Evolutionary conservation across 2,113 vertebrate genomes (phyloP).

Genomic region (Alosa alosa): DNA sequence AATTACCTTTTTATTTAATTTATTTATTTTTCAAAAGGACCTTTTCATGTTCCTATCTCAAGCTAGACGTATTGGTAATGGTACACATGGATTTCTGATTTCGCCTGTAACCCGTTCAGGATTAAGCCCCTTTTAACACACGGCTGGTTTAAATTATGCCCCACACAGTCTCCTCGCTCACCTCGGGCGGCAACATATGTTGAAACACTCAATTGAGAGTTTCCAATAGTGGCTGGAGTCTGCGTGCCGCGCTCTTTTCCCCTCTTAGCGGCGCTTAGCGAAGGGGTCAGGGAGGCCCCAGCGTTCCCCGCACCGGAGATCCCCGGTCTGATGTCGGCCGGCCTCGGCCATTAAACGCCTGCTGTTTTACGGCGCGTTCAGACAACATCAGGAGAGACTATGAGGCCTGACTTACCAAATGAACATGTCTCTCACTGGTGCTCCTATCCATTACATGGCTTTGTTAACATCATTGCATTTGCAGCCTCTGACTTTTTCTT

Average conservation of each 20-base stretch:
- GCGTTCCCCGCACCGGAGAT: conserved; percentile 57
- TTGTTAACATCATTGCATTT: not conserved
- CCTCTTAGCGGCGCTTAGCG: conserved; percentile 57
- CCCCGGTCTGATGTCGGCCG: too few relatives aligned
- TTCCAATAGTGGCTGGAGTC: conserved; percentile 54
- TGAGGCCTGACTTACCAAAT: not conserved
- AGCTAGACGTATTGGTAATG: conserved; percentile 53
- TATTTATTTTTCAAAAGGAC: not conserved
- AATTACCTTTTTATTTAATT: not conserved
- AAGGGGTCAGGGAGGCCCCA: conserved; percentile 52
- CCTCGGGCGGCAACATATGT: conserved; percentile 63
- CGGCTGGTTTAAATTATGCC: conserved; percentile 69
- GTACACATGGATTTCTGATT: conserved; percentile 63
- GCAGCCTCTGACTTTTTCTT: not conserved
- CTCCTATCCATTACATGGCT: not conserved
- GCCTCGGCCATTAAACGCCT: not conserved
- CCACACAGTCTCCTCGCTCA: conserved; percentile 59
- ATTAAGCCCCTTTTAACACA: conserved; percentile 56
- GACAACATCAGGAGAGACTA: not conserved
- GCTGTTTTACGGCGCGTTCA: not conserved
- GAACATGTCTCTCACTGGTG: not conserved
- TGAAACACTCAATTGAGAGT: conserved; percentile 66
- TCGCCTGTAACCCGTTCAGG: conserved; percentile 58
- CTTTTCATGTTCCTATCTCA: conserved; percentile 44
- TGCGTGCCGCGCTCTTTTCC: conserved; percentile 56